These are phyloP conservation scores for Crematogaster levior DNA, from an alignment of 2,888 invertebrate species.

Conservation along the genomic window DNA sequence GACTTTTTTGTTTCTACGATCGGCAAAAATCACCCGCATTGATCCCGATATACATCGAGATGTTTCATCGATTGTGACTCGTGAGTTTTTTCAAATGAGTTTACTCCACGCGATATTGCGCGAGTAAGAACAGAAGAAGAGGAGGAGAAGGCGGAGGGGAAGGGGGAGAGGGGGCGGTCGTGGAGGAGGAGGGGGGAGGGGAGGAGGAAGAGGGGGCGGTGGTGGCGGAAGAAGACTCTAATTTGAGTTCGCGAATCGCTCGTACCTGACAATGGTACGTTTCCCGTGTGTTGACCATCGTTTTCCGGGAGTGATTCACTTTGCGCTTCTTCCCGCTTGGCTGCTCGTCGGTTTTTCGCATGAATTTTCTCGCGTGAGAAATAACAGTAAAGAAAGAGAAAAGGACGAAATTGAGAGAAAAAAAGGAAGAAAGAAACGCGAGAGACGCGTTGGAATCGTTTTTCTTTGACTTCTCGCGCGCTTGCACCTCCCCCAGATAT, in stretches of 20 bases:
- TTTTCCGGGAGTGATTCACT: conserved; percentile 53
- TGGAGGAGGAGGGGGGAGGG: conserved; percentile 26
- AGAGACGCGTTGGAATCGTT: conserved; percentile 1
- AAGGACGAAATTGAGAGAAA: neutral
- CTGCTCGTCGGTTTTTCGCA: conserved; percentile 47
- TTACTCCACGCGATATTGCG: conserved; percentile 45
- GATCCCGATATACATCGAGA: neutral
- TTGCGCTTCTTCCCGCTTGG: conserved; percentile 52
- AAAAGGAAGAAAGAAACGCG: neutral
- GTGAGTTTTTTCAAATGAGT: conserved; percentile 32
- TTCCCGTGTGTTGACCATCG: conserved; percentile 51
- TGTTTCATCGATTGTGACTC: conserved; percentile 7
- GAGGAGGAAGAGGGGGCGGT: conserved; percentile 31
- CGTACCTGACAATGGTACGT: conserved; percentile 56
- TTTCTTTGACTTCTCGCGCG: neutral
- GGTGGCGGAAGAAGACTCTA: conserved; percentile 44
- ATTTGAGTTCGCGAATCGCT: conserved; percentile 54
- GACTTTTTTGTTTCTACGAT: neutral
- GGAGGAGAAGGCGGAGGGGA: neutral
- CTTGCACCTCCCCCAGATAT: neutral
- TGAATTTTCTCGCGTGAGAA: conserved; percentile 42
- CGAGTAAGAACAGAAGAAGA: conserved; percentile 46
- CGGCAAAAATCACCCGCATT: neutral
- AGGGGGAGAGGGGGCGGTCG: neutral
- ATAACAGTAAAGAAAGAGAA: neutral